phyloP scores from a whole-genome alignment of 2,888 invertebrate species.

The Morinoia aosen region DNA sequence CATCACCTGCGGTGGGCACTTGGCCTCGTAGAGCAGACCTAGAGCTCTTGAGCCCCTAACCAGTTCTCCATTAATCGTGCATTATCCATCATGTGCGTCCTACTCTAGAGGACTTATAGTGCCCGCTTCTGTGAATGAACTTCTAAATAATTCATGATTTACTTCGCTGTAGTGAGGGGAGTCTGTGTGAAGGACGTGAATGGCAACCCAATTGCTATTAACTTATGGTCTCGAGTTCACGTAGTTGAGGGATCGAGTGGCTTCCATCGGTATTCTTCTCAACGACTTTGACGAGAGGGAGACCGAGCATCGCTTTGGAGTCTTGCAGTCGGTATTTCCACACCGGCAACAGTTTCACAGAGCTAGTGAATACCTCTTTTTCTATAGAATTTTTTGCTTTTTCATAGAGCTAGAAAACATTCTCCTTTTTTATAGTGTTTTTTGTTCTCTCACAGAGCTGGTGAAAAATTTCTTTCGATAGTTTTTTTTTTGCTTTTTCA shows the following conservation, averaged over 20 bases:
- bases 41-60: neutral
- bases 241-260: neutral
- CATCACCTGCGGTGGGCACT: neutral
- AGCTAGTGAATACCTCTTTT: no score
- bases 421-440: no score
- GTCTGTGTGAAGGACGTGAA: neutral
- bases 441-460: no score
- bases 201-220: neutral
- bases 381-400: no score
- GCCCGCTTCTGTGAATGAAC: conserved; percentile 19
- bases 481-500: no score
- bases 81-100: conserved; percentile 39
- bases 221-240: conserved; percentile 3
- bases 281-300: neutral
- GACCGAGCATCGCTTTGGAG: neutral
- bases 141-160: conserved; percentile 37
- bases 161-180: neutral
- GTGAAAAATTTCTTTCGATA: no score
- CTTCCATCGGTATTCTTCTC: neutral
- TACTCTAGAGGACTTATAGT: neutral
- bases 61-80: conserved; percentile 19
- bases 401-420: no score
- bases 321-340: neutral
- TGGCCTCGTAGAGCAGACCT: neutral
- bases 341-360: neutral